Base-by-base conservation (phyloP, 2,113 vertebrate species). In the Sphyrna mokarran region DNA sequence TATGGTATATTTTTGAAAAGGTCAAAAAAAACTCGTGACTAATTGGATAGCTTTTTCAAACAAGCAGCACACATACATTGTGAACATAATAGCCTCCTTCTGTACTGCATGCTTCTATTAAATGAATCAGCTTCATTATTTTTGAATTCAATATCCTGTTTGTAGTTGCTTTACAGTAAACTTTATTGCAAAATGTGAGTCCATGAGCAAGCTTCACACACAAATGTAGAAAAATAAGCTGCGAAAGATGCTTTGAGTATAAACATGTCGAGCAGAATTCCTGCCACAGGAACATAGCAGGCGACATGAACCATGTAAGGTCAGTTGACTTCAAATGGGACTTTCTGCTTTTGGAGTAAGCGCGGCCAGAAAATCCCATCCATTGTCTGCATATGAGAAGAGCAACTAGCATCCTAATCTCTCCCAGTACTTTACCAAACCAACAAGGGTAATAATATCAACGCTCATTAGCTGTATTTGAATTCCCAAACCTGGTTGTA, bases 401-500 rank as follows among this genome's bases (percentile, higher is more conserved):
- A 93, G 14, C 22, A 91, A 66, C 6, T 66, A 69, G 8, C 13
- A 9, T 26, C 37, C 23, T 29, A 95, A 54, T 72, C 26, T 37
- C 94, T 33, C 14, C 69, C 54, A 72, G 43, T 70, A 72, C 43
- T 95, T 72, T 72, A 72, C 10, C 40, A 48, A 72, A 94, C 18
- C 37, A 70, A 48, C 37, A 72, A 37, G 26, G 23, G 37, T 14
- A 95, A 54, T 48, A 69, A 43, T 33, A 48, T 95, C 54, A 29
- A 95, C 18, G 11, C 48, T 40, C 23, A 48, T 48, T 54, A 72
- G 40, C 26, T 5, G 40, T 23, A 48, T 70, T 72, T 72, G 23
- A 72, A 72, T 48, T 95, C 72, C 94, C 94, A 95, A 72, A 95
- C 94, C 94, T 95, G 94, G 26, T 72, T 9, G 40, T 7, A 29